Conservation (phyloP, 2,797 vertebrate genomes). For the Squalus acanthias region DNA sequence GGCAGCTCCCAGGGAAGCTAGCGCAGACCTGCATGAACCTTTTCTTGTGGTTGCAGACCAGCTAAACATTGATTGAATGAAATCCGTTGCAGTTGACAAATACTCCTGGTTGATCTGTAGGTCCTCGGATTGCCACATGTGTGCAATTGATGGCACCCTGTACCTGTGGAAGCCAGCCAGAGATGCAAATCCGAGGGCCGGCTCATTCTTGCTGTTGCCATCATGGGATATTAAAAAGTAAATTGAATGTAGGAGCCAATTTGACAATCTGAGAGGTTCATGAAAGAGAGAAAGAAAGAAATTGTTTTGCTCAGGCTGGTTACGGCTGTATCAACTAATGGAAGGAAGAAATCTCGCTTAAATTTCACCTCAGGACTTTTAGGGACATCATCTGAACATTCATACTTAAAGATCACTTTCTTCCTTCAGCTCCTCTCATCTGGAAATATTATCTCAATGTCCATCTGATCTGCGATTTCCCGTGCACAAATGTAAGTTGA, state of each 20-base stretch:
- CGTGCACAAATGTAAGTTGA: constrained; percentile 22
- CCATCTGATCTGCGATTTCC: not conserved
- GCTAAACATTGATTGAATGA: not conserved
- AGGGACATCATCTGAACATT: not conserved
- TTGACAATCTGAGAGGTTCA: not conserved
- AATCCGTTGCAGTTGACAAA: not conserved
- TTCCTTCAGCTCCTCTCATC: not conserved
- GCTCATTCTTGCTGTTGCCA: not conserved
- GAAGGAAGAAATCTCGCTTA: no score
- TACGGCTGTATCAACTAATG: not conserved
- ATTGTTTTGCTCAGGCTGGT: not conserved
- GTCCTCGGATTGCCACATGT: not conserved
- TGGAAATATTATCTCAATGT: not conserved
- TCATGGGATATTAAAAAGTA: not conserved
- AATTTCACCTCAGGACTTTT: not conserved
- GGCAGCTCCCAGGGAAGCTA: no score
- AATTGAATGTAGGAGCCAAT: not conserved
- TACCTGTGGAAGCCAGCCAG: not conserved
- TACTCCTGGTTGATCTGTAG: not conserved
- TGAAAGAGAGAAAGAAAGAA: not conserved
- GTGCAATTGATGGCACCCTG: not conserved
- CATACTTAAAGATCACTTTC: not conserved
- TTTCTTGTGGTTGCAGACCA: no score
- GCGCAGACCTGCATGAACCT: no score
- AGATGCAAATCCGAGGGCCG: not conserved